These are phyloP conservation scores for Brienomyrus brachyistius DNA, from an alignment of 2,113 vertebrate genomes.

Conservation along the genomic window DNA sequence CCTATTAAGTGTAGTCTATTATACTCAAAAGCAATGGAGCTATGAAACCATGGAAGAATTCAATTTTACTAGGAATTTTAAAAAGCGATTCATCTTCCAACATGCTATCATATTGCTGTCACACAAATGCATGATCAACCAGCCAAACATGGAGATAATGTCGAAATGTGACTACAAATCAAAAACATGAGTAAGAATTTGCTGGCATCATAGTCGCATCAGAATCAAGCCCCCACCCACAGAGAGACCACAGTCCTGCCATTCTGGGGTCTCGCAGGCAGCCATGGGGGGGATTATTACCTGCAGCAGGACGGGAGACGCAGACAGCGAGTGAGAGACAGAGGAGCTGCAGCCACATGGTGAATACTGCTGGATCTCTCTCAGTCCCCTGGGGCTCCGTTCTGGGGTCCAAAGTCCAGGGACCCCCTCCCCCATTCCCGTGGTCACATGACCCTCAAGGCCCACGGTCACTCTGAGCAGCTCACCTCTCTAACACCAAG, in stretches of 20 bases:
- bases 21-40: not conserved
- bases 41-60: not conserved
- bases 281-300: conserved; percentile 35
- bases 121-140: not conserved
- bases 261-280: not conserved
- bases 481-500: not conserved
- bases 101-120: not conserved
- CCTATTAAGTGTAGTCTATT: not conserved
- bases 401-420: conserved; percentile 45
- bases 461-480: not conserved
- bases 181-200: not conserved
- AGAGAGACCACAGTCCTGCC: not conserved
- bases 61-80: not conserved
- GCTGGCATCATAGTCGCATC: not conserved
- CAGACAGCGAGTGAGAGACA: conserved; percentile 28
- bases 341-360: conserved; percentile 45
- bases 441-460: not conserved
- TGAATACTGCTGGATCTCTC: conserved; percentile 16
- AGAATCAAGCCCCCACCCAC: not conserved
- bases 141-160: not conserved
- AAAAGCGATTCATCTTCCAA: not conserved
- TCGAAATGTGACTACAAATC: not conserved
- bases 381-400: conserved; percentile 15
- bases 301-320: conserved; percentile 44
- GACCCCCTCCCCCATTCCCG: not conserved